Conservation (phyloP, 2,113 vertebrate genomes). For the Micromys minutus region DNA sequence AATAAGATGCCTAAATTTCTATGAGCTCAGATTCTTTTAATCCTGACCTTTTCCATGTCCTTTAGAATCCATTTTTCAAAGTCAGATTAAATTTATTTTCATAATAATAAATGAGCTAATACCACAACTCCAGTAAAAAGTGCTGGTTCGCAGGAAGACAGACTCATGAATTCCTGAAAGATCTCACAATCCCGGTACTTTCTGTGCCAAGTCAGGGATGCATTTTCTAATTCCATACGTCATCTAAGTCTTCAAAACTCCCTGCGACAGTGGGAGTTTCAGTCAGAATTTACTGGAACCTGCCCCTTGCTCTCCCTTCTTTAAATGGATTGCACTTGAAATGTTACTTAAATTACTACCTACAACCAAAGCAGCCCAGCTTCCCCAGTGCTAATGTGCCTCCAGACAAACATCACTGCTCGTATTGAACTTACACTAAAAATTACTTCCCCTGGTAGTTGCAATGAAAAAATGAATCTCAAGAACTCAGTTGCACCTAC, state of each 20-base stretch:
- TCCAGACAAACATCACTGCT: background rate
- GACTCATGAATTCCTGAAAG: conserved; percentile 3
- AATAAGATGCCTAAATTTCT: conserved; percentile 34
- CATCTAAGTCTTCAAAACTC: background rate
- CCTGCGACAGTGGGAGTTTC: background rate
- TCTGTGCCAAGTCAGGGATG: background rate
- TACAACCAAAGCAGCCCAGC: conserved; percentile 22
- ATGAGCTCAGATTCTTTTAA: background rate
- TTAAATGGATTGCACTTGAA: conserved; percentile 26
- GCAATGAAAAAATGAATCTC: conserved; percentile 42
- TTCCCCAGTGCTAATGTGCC: background rate
- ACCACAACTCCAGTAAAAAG: background rate
- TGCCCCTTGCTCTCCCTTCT: conserved; percentile 45
- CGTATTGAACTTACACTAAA: conserved; percentile 43
- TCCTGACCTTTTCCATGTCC: background rate
- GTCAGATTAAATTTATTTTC: background rate
- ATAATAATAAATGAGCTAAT: conserved; percentile 33
- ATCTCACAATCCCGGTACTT: background rate
- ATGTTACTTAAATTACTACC: conserved; percentile 5
- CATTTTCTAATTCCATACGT: conserved; percentile 22
- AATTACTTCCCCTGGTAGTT: conserved; percentile 28
- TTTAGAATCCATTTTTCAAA: conserved; percentile 44
- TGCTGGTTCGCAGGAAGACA: background rate
- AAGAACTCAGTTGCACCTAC: background rate
- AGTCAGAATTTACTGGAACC: conserved; percentile 32